phyloP scores from a whole-genome alignment of 2,888 invertebrate species.

The Diaphora mendica region DNA sequence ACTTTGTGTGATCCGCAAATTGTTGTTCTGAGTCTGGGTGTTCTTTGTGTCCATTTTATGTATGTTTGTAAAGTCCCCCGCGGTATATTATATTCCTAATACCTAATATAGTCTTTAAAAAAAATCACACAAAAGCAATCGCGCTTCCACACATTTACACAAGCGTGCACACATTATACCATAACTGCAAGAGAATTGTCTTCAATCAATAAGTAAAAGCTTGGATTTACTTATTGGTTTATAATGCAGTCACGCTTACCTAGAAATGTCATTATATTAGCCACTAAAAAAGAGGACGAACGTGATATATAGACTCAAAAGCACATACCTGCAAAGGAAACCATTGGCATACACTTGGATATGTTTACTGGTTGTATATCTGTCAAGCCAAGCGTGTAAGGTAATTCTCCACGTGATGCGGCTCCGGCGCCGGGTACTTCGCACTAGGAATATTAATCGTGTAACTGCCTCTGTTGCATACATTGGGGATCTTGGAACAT shows the following conservation, averaged over 20 bases:
- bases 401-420: slow-evolving; percentile 57
- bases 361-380: slow-evolving; percentile 44
- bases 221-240: background rate
- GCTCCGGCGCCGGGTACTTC: slow-evolving; percentile 47
- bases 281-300: slow-evolving; percentile 1
- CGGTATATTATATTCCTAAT: too few species aligned
- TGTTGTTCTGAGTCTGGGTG: too few species aligned
- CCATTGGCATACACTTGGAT: slow-evolving; percentile 31
- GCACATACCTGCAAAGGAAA: slow-evolving; percentile 43
- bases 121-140: too few species aligned
- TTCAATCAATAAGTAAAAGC: too few species aligned
- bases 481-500: background rate
- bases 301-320: slow-evolving; percentile 32
- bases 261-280: background rate
- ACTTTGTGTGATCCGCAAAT: too few species aligned
- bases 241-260: background rate
- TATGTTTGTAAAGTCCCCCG: too few species aligned
- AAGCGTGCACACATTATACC: too few species aligned
- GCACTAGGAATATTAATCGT: slow-evolving; percentile 51
- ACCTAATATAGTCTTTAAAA: too few species aligned
- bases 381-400: slow-evolving; percentile 47
- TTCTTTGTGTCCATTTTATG: too few species aligned
- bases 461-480: slow-evolving; percentile 42
- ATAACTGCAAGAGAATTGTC: too few species aligned
- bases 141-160: too few species aligned